Conservation (phyloP, 35 echinoderm and acorn worm species). For the Stichopus chloronotus region DNA sequence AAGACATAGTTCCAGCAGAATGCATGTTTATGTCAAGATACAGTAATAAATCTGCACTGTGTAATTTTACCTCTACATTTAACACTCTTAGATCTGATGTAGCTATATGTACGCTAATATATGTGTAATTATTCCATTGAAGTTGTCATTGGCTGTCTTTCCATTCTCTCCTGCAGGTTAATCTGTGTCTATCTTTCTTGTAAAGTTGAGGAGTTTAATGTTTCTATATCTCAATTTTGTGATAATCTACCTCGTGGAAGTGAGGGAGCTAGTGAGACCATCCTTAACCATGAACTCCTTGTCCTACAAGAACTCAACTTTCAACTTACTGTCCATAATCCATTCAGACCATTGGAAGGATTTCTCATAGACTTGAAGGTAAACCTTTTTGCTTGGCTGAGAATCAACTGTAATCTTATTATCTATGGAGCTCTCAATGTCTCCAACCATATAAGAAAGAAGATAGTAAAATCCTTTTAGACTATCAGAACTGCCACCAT, state of each 20-base stretch:
- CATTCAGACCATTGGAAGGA: slow-evolving; percentile 90
- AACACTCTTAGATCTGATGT: too few species aligned
- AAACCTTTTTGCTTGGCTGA: neutral
- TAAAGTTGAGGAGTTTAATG: slow-evolving; percentile 98
- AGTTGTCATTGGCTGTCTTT: neutral
- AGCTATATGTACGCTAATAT: too few species aligned
- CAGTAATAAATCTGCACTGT: too few species aligned
- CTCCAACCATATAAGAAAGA: too few species aligned
- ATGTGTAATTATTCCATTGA: too few species aligned
- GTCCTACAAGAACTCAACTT: slow-evolving; percentile 93
- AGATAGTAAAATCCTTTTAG: too few species aligned
- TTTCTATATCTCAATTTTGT: slow-evolving; percentile 96
- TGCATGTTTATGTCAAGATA: too few species aligned
- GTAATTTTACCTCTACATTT: too few species aligned
- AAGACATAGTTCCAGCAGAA: too few species aligned
- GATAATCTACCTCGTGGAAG: slow-evolving; percentile 75
- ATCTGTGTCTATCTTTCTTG: slow-evolving; percentile 96
- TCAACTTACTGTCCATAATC: slow-evolving; percentile 94
- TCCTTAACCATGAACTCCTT: slow-evolving; percentile 84
- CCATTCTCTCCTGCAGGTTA: slow-evolving; percentile 63
- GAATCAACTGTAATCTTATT: too few species aligned
- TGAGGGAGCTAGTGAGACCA: slow-evolving; percentile 77
- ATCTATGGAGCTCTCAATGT: too few species aligned
- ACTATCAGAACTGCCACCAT: too few species aligned
- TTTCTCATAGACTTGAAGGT: slow-evolving; percentile 98